Evolutionary conservation across 2,888 invertebrate species (phyloP).

Genomic region (Megamerina dolium): DNA sequence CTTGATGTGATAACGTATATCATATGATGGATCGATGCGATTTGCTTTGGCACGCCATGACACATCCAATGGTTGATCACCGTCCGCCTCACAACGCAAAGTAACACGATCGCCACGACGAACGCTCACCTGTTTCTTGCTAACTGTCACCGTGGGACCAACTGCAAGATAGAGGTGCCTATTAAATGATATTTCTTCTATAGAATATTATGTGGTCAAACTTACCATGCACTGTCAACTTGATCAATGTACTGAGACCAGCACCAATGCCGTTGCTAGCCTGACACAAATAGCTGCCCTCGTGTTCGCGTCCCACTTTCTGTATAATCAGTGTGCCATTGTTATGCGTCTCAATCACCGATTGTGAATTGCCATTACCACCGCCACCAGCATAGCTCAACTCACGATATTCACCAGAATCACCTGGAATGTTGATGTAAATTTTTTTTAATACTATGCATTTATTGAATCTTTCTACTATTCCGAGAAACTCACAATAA

Average conservation of each 20-base stretch:
- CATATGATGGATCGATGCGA: slow-evolving; percentile 52
- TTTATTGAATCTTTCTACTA: too few species aligned
- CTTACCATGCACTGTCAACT: slow-evolving; percentile 58
- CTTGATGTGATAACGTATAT: slow-evolving; percentile 49
- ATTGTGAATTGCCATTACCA: slow-evolving; percentile 35
- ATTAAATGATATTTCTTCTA: too few species aligned
- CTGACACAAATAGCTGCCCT: slow-evolving; percentile 56
- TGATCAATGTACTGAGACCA: slow-evolving; percentile 58
- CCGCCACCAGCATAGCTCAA: slow-evolving; percentile 49
- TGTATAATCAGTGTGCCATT: slow-evolving; percentile 55
- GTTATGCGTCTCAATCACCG: slow-evolving; percentile 40
- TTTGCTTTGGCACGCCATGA: slow-evolving; percentile 52
- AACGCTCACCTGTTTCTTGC: slow-evolving; percentile 51
- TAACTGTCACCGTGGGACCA: slow-evolving; percentile 52
- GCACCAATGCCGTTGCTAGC: slow-evolving; percentile 59
- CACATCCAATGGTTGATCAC: slow-evolving; percentile 53
- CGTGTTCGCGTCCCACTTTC: slow-evolving; percentile 53
- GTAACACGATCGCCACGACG: slow-evolving; percentile 52
- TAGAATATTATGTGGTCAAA: too few species aligned
- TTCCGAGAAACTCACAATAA: too few species aligned
- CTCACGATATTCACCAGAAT: slow-evolving; percentile 54
- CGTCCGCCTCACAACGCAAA: slow-evolving; percentile 53
- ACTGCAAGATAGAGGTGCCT: slow-evolving; percentile 38
- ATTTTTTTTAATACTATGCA: too few species aligned
- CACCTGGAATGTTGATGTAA: slow-evolving; percentile 25